phyloP scores from a whole-genome alignment of 2,888 invertebrate species.

The Steinernema carpocapsae region DNA sequence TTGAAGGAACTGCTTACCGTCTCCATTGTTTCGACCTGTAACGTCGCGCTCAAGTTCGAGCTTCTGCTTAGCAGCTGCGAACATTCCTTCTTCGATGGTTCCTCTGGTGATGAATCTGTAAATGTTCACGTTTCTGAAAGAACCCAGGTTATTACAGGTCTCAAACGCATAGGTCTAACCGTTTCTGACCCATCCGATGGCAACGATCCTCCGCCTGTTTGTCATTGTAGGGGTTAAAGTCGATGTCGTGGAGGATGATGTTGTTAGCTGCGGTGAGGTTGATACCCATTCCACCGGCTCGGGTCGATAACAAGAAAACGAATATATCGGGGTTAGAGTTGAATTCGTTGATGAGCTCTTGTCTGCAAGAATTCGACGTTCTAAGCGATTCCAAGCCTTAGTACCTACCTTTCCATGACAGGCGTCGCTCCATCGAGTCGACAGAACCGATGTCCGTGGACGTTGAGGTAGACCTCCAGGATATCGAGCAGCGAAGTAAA shows the following conservation, averaged over 20 bases:
- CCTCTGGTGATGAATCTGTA: constrained; percentile 83
- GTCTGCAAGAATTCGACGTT: constrained; percentile 74
- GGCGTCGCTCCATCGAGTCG: constrained; percentile 89
- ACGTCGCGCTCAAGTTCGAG: constrained; percentile 88
- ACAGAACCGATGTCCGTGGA: constrained; percentile 79
- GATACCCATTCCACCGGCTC: constrained; percentile 93
- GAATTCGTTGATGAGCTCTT: constrained; percentile 87
- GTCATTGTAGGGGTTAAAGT: constrained; percentile 97
- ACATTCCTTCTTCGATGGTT: constrained; percentile 91
- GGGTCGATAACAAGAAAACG: constrained; percentile 60
- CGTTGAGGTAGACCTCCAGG: constrained; percentile 83
- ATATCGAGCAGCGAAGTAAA: constrained; percentile 94
- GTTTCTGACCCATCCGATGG: constrained; percentile 63
- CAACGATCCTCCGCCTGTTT: constrained; percentile 85
- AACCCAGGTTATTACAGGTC: constrained; percentile 31
- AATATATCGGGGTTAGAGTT: constrained; percentile 73
- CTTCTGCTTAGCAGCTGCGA: constrained; percentile 86
- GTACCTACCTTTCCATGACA: constrained; percentile 77
- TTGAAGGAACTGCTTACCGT: neutral
- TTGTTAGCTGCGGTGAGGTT: constrained; percentile 92
- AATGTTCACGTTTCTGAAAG: constrained; percentile 80
- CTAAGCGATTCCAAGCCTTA: neutral
- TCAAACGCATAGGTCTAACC: constrained; percentile 33
- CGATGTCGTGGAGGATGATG: constrained; percentile 94
- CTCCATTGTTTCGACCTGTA: constrained; percentile 72